A percentile compares a stretch with the other conserved stretches of the same genome.
phyloP scores from a whole-genome alignment of 2,113 vertebrate genomes.

The Carassius gibelio region DNA sequence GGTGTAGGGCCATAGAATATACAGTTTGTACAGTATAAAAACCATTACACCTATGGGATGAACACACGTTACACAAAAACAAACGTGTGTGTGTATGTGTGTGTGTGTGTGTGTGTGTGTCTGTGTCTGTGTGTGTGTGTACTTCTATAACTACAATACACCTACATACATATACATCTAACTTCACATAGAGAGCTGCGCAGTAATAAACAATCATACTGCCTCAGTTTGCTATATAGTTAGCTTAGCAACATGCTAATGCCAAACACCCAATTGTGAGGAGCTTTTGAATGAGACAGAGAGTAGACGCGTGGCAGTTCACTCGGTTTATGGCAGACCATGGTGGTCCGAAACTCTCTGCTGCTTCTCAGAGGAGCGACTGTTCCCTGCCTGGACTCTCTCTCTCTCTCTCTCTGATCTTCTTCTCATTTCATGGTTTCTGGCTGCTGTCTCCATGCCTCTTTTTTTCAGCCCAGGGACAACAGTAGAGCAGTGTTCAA shows the following conservation, averaged over 20 bases:
- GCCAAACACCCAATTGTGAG: background rate
- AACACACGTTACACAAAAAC: too few relatives aligned
- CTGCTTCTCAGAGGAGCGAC: too few relatives aligned
- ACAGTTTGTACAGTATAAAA: too few relatives aligned
- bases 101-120: too few relatives aligned
- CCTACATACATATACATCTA: too few relatives aligned
- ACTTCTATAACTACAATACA: too few relatives aligned
- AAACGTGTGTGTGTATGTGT: too few relatives aligned
- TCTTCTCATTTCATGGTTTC: background rate
- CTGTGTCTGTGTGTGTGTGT: too few relatives aligned
- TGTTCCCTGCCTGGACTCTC: background rate
- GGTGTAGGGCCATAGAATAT: too few relatives aligned
- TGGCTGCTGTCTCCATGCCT: slow-evolving; percentile 20
- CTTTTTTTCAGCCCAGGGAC: slow-evolving; percentile 23
- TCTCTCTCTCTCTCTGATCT: background rate
- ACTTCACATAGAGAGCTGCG: too few relatives aligned
- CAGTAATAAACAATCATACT: background rate
- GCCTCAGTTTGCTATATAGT: background rate
- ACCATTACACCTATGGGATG: too few relatives aligned
- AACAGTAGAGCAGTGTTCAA: slow-evolving; percentile 45
- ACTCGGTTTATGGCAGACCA: background rate
- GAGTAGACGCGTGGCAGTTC: background rate
- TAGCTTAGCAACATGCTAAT: background rate
- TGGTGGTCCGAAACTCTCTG: background rate
- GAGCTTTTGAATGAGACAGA: background rate